These are phyloP conservation scores for Drosophila nigrodunni DNA, from an alignment of 1,140 invertebrate genomes.

Conservation along the genomic window DNA sequence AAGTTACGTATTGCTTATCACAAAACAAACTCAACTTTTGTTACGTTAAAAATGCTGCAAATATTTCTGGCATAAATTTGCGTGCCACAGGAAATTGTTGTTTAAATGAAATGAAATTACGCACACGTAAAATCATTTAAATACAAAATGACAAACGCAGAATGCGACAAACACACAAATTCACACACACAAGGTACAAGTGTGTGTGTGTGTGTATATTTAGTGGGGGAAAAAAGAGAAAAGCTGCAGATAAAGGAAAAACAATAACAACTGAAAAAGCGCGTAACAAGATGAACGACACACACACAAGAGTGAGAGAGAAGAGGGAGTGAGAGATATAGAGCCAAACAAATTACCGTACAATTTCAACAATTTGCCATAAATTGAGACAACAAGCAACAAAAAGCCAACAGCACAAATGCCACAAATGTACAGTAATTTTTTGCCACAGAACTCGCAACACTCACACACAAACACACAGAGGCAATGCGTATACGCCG, in stretches of 20 bases:
- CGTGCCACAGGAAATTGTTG: constrained; percentile 59
- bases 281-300: constrained; percentile 48
- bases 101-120: constrained; percentile 72
- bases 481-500: constrained; percentile 63
- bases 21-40: constrained; percentile 41
- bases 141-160: constrained; percentile 57
- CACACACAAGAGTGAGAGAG: constrained; percentile 34
- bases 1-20: constrained; percentile 22
- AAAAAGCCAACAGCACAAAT: constrained; percentile 68
- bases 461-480: constrained; percentile 41
- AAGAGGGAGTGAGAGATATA: constrained; percentile 1
- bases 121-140: constrained; percentile 71
- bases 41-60: constrained; percentile 67
- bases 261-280: constrained; percentile 60
- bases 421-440: constrained; percentile 80
- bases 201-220: constrained; percentile 5
- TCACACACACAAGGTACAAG: not conserved
- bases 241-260: constrained; percentile 34
- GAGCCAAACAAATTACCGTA: constrained; percentile 70
- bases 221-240: constrained; percentile 18
- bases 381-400: constrained; percentile 82
- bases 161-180: constrained; percentile 26
- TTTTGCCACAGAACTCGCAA: constrained; percentile 64
- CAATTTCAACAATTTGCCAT: constrained; percentile 83
- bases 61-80: constrained; percentile 76